phyloP scores from a whole-genome alignment of 2,888 invertebrate species.

The Congeria kusceri region DNA sequence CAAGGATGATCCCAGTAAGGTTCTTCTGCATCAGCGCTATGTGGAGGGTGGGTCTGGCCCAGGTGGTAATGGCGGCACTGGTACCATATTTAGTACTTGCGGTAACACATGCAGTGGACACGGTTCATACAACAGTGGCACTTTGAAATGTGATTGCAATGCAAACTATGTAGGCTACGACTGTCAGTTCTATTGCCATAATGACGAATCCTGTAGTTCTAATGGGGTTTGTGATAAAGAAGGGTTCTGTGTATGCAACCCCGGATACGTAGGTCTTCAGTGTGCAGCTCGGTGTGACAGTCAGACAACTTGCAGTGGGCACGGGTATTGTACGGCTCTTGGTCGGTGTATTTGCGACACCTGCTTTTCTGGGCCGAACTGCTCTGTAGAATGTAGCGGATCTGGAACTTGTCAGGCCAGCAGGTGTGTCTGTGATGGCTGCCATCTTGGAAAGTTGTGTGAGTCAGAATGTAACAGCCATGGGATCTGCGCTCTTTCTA shows the following conservation, averaged over 20 bases:
- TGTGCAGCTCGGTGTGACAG: slow-evolving; percentile 71
- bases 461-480: slow-evolving; percentile 73
- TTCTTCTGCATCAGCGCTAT: slow-evolving; percentile 57
- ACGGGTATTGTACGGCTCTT: slow-evolving; percentile 71
- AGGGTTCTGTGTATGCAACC: slow-evolving; percentile 71
- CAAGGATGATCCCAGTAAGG: slow-evolving; percentile 60
- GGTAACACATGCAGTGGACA: slow-evolving; percentile 67
- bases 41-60: slow-evolving; percentile 56
- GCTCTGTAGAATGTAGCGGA: slow-evolving; percentile 68
- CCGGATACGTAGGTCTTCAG: slow-evolving; percentile 69
- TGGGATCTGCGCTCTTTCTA: slow-evolving; percentile 61
- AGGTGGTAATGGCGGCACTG: slow-evolving; percentile 43
- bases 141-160: slow-evolving; percentile 62
- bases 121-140: slow-evolving; percentile 53
- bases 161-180: slow-evolving; percentile 67
- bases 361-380: slow-evolving; percentile 73
- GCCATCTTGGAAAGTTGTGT: slow-evolving; percentile 72
- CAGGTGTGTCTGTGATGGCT: slow-evolving; percentile 72
- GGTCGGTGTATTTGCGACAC: slow-evolving; percentile 75
- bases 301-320: slow-evolving; percentile 64
- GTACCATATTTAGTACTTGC: slow-evolving; percentile 47
- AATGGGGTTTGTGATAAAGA: slow-evolving; percentile 67
- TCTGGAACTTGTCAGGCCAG: slow-evolving; percentile 67
- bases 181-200: slow-evolving; percentile 72
- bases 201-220: slow-evolving; percentile 57